Base-by-base conservation (phyloP, 2,797 vertebrate species). In the Varecia variegata region DNA sequence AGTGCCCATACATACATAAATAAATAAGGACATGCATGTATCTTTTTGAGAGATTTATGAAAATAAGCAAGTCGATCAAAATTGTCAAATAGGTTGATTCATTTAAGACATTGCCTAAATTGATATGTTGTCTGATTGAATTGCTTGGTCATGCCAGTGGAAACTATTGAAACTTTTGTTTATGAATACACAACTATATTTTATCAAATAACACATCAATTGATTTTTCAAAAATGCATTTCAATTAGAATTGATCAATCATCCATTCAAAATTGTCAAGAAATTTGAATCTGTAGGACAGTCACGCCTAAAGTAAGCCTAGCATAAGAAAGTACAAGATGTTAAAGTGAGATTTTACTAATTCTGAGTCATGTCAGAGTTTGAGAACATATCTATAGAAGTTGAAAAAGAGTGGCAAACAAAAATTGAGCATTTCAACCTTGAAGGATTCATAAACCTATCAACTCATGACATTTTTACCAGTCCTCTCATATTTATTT, bases 11-110 rank as follows among this genome's bases (percentile, higher is more conserved):
- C 54, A 50, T 89, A 74, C 76, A 50, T 47, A 77, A 79, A 56
- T 71, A 89, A 90, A 45, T 70, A 94, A 68, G 32, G 32, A 43
- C 8, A 93, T 62, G 30, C 13, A 62, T 90, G 40, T 79, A 80
- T 94, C 70, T 74, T 96, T 92, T 81, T 93, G 38, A 94, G 80
- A 92, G 88, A 95, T 95, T 94, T 92, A 79, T 96, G 50, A 92
- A 97, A 95, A 96, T 82, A 82, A 94, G 23, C 50, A 90, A 87
- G 32, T 93, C 67, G 50, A 92, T 92, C 58, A 96, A 94, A 96
- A 82, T 71, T 90, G 40, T 95, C 58, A 93, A 91, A 58, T 76
- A 52, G 38, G 10, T 88, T 94, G 40, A 82, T 90, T 95, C 21
- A 87, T 58, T 89, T 94, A 94, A 89, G 23, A 77, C 40, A 60